Conservation (phyloP, 1,140 invertebrate species). For the Marisa cornuarietis region DNA sequence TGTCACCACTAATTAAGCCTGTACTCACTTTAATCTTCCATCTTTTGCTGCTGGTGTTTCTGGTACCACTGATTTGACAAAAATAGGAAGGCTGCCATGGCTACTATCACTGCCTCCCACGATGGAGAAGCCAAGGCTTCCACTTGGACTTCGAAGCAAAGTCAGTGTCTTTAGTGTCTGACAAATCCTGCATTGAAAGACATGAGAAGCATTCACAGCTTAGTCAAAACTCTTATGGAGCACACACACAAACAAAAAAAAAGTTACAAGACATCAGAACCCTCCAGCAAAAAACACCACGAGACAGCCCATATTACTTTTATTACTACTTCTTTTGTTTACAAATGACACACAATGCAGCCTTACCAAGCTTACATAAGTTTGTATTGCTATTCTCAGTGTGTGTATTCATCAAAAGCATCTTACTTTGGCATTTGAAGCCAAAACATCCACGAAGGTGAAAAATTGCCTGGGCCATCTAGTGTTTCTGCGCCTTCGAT, state of each 20-base stretch:
- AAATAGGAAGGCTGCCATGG: constrained; percentile 66
- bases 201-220: not conserved
- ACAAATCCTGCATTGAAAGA: constrained; percentile 59
- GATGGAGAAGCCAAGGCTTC: constrained; percentile 69
- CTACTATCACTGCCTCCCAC: constrained; percentile 68
- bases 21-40: constrained; percentile 64
- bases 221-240: not conserved
- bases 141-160: constrained; percentile 61
- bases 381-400: no score
- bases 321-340: not conserved
- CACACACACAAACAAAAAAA: no score
- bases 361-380: no score
- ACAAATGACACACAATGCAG: no score
- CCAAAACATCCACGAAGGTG: constrained; percentile 71
- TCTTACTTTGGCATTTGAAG: constrained; percentile 67
- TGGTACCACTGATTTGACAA: constrained; percentile 69
- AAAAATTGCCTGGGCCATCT: constrained; percentile 66
- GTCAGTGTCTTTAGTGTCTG: constrained; percentile 68
- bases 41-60: constrained; percentile 69
- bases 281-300: no score
- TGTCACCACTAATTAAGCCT: not conserved
- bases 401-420: not conserved
- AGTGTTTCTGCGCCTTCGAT: constrained; percentile 68
- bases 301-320: not conserved
- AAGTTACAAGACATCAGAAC: no score